Conservation (phyloP, 1,140 invertebrate genomes). For the Drosophila subpulchrella region DNA sequence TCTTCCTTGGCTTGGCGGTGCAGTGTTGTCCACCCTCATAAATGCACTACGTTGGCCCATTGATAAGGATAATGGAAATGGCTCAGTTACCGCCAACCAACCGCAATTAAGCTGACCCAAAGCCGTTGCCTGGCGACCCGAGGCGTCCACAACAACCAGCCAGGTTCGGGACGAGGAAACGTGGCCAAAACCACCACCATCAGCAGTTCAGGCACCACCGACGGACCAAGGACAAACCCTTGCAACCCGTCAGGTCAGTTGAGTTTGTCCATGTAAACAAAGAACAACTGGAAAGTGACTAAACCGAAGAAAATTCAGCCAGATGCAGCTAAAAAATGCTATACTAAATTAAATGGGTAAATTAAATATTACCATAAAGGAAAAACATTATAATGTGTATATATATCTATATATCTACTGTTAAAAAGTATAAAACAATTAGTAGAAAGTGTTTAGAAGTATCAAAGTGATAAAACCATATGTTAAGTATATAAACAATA, state of each 20-base stretch:
- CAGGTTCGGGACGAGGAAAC: constrained; percentile 24
- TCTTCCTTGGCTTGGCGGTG: not conserved
- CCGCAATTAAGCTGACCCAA: constrained; percentile 76
- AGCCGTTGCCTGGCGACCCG: constrained; percentile 62
- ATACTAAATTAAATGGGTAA: constrained; percentile 12
- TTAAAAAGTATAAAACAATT: no score
- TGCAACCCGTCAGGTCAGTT: constrained; percentile 53
- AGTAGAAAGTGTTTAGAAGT: no score
- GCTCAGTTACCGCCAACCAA: constrained; percentile 60
- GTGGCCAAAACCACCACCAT: constrained; percentile 64
- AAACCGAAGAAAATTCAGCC: not conserved
- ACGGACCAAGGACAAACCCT: constrained; percentile 39
- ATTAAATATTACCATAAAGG: not conserved
- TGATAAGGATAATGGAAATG: constrained; percentile 67
- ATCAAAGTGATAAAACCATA: not conserved
- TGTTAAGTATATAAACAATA: no score
- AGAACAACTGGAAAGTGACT: constrained; percentile 23
- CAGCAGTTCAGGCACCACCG: constrained; percentile 26
- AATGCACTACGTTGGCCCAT: constrained; percentile 5
- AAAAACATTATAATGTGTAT: not conserved
- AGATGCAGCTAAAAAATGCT: constrained; percentile 1
- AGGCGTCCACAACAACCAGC: constrained; percentile 40
- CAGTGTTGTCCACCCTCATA: constrained; percentile 7
- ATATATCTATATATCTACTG: not conserved
- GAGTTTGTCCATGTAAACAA: constrained; percentile 28